A percentile compares a stretch with the other conserved stretches of the same genome.
These are phyloP conservation scores for Dasypus novemcinctus DNA, from an alignment of 2,113 vertebrate species.

Conservation along the genomic window DNA sequence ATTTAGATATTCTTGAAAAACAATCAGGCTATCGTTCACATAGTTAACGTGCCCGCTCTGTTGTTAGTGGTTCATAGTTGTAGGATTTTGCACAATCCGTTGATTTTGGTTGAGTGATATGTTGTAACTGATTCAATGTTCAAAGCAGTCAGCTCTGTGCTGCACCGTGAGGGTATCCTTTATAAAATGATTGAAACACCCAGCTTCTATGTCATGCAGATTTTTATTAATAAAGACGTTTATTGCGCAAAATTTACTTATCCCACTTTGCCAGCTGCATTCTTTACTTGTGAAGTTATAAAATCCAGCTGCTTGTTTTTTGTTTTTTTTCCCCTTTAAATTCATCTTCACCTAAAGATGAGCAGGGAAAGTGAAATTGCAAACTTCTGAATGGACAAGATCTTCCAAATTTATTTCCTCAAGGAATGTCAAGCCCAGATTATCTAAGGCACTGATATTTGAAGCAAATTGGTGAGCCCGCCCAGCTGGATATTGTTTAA, in stretches of 20 bases:
- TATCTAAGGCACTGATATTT: neutral
- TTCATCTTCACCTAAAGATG: conserved; percentile 41
- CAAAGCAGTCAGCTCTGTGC: conserved; percentile 69
- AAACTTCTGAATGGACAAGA: neutral
- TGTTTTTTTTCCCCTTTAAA: conserved; percentile 45
- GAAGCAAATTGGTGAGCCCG: neutral
- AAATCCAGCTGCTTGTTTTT: conserved; percentile 73
- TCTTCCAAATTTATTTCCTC: conserved; percentile 5
- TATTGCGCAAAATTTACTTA: conserved; percentile 70
- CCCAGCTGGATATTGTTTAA: neutral
- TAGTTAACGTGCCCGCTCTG: conserved; percentile 54
- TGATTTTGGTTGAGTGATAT: conserved; percentile 63
- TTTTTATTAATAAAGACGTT: conserved; percentile 83
- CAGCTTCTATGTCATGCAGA: conserved; percentile 74
- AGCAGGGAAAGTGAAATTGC: neutral
- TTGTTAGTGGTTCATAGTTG: conserved; percentile 70
- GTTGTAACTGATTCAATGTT: conserved; percentile 62
- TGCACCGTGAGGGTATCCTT: conserved; percentile 75
- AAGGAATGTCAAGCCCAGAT: neutral
- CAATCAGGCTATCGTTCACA: conserved; percentile 50
- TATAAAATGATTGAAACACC: conserved; percentile 75
- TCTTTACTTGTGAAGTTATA: conserved; percentile 42
- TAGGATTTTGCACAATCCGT: conserved; percentile 72
- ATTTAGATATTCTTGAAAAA: conserved; percentile 64
- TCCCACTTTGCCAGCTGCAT: conserved; percentile 72